Conservation (phyloP, 1,140 invertebrate species). For the Lysiphlebus fabarum region DNA sequence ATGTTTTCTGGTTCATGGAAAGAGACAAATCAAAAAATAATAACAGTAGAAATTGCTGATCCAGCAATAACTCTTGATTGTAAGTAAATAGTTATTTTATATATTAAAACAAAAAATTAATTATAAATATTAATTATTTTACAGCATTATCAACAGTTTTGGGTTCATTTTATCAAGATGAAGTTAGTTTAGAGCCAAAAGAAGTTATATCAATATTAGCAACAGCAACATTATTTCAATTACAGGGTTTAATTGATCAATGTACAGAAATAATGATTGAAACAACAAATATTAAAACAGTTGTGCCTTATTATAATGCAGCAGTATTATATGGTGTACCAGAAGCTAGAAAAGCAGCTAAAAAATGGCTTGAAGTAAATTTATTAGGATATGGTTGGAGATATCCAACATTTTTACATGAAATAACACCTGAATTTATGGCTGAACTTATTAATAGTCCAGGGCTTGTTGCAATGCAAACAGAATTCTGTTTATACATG, state of each 20-base stretch:
- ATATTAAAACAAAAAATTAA: slow-evolving; percentile 1
- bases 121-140: slow-evolving; percentile 32
- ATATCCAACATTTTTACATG: slow-evolving; percentile 57
- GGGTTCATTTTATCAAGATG: slow-evolving; percentile 77
- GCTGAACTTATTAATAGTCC: slow-evolving; percentile 62
- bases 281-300: slow-evolving; percentile 70
- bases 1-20: slow-evolving; percentile 83
- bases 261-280: slow-evolving; percentile 75
- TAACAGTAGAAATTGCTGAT: slow-evolving; percentile 72
- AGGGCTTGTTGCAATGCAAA: slow-evolving; percentile 74
- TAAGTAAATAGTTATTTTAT: slow-evolving; percentile 50
- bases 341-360: slow-evolving; percentile 61
- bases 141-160: slow-evolving; percentile 69
- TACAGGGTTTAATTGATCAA: slow-evolving; percentile 74
- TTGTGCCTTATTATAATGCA: slow-evolving; percentile 68
- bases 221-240: slow-evolving; percentile 73
- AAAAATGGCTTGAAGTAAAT: slow-evolving; percentile 71
- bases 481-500: slow-evolving; percentile 77
- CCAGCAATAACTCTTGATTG: slow-evolving; percentile 70
- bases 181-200: slow-evolving; percentile 69
- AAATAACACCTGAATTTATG: slow-evolving; percentile 67
- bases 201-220: slow-evolving; percentile 71
- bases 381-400: slow-evolving; percentile 61
- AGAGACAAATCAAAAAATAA: slow-evolving; percentile 66
- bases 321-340: slow-evolving; percentile 67